Evolutionary conservation across 2,113 vertebrate genomes (phyloP).

Genomic region (Tenebrosternarchus preto): DNA sequence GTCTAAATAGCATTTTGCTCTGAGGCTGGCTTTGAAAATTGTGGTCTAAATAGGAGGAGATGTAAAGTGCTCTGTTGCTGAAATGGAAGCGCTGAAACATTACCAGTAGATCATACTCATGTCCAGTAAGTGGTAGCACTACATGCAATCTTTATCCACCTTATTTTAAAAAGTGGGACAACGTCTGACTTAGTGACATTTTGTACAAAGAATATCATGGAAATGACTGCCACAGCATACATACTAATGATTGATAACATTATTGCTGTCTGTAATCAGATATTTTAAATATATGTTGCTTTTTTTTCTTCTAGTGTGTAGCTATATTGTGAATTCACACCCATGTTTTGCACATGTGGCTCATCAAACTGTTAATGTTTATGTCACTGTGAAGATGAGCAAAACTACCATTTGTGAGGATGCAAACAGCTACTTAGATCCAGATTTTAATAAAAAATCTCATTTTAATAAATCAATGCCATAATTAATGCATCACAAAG

Average conservation of each 20-base stretch:
- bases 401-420: slow-evolving; percentile 40
- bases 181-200: slow-evolving; percentile 12
- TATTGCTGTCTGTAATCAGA: not conserved
- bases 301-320: too few species aligned
- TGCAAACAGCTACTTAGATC: slow-evolving; percentile 34
- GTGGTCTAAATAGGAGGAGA: slow-evolving; percentile 50
- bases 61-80: slow-evolving; percentile 54
- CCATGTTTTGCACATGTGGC: not conserved
- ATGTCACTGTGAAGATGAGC: slow-evolving; percentile 51
- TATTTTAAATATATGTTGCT: not conserved
- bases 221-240: not conserved
- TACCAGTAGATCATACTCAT: slow-evolving; percentile 43
- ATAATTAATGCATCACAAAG: slow-evolving; percentile 60
- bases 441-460: slow-evolving; percentile 46
- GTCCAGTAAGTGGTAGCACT: slow-evolving; percentile 30
- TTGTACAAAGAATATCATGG: not conserved
- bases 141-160: not conserved
- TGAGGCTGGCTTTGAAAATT: slow-evolving; percentile 43
- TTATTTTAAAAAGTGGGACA: not conserved
- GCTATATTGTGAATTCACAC: too few species aligned
- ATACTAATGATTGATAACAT: not conserved
- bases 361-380: slow-evolving; percentile 22
- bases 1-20: slow-evolving; percentile 56
- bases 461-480: slow-evolving; percentile 50
- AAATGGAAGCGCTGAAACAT: slow-evolving; percentile 42